Percentiles rank a stretch among this genome's conserved stretches.
Evolutionary conservation across 2,888 invertebrate species (phyloP).

Genomic region (Cheilosia vernalis): DNA sequence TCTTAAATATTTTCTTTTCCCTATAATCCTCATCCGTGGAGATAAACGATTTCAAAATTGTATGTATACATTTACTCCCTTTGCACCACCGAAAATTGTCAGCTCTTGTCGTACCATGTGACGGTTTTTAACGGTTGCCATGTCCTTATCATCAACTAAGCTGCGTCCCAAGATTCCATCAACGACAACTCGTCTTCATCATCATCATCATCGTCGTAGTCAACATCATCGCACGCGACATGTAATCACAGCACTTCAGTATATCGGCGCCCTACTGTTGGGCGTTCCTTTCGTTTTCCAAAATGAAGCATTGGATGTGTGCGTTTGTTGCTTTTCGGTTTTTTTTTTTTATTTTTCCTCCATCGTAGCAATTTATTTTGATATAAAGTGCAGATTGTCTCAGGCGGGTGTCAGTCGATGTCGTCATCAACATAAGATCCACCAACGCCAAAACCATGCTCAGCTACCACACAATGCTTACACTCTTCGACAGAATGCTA

Average conservation of each 20-base stretch:
- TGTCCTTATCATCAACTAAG: constrained; percentile 70
- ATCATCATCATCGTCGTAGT: constrained; percentile 24
- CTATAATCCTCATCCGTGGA: constrained; percentile 44
- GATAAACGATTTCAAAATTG: constrained; percentile 50
- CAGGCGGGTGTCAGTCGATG: constrained; percentile 72
- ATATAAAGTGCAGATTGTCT: constrained; percentile 75
- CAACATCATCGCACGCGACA: constrained; percentile 67
- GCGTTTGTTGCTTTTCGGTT: not conserved
- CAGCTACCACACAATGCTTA: not conserved
- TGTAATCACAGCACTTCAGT: constrained; percentile 72
- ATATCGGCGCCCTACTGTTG: constrained; percentile 27
- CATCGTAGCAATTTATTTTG: constrained; percentile 68
- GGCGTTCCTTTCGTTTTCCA: constrained; percentile 34
- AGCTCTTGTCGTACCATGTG: constrained; percentile 55
- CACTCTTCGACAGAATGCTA: not conserved
- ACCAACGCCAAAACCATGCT: not conserved
- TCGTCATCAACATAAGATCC: constrained; percentile 63
- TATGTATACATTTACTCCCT: constrained; percentile 12
- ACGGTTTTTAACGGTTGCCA: constrained; percentile 70
- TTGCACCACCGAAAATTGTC: constrained; percentile 19
- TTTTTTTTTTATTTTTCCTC: constrained; percentile 14
- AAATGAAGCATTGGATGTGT: constrained; percentile 41
- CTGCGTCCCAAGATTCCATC: constrained; percentile 63
- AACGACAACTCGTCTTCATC: constrained; percentile 71
- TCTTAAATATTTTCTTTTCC: constrained; percentile 60